These are phyloP conservation scores for Cephonodes hylas DNA, from an alignment of 2,888 invertebrate species.

Conservation along the genomic window DNA sequence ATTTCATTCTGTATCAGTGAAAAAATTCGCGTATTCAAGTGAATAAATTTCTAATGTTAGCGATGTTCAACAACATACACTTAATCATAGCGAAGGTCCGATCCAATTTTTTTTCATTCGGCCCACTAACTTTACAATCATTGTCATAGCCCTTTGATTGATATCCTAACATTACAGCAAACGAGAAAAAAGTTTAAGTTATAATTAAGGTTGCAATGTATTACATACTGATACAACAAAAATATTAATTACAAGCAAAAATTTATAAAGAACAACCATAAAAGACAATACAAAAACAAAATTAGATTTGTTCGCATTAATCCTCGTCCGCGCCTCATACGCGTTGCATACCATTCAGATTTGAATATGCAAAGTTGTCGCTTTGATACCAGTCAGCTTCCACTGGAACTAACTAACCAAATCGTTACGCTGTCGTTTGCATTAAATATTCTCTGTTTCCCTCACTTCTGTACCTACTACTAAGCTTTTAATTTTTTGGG, in stretches of 20 bases:
- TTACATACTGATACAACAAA: no score
- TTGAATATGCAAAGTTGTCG: slow-evolving; percentile 8
- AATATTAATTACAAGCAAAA: not conserved
- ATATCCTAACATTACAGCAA: no score
- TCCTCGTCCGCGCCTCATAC: not conserved
- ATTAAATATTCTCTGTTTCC: not conserved
- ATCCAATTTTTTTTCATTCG: no score
- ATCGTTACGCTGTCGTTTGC: not conserved
- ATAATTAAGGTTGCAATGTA: no score
- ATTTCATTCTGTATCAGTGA: no score
- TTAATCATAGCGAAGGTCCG: no score
- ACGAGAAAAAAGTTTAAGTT: no score
- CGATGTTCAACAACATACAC: no score
- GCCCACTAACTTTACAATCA: no score
- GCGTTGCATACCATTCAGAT: not conserved
- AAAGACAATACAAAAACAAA: not conserved
- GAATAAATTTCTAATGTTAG: no score
- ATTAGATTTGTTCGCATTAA: not conserved
- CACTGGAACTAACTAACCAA: not conserved
- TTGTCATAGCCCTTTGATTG: no score
- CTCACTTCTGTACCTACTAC: not conserved
- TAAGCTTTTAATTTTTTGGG: not conserved
- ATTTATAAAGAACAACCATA: not conserved
- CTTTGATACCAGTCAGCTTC: not conserved
- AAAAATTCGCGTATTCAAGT: no score